These are phyloP conservation scores for Phaetusa simplex DNA, from an alignment of 2,113 vertebrate genomes.

Conservation along the genomic window DNA sequence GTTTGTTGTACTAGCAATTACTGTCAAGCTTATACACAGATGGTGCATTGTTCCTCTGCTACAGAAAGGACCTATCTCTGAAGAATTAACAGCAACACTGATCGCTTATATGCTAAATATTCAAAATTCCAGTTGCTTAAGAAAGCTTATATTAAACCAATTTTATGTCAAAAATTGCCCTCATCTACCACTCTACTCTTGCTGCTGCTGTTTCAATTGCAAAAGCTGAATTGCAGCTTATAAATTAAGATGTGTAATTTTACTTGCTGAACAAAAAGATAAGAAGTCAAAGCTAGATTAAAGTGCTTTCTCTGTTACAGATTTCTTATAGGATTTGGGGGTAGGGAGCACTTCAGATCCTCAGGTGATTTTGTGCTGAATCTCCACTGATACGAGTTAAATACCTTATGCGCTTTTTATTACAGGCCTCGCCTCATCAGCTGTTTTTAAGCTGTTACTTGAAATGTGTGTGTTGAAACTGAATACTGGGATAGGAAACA, in stretches of 20 bases:
- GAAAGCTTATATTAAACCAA: background rate
- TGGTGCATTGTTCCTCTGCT: background rate
- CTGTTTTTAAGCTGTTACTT: background rate
- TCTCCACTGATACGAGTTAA: background rate
- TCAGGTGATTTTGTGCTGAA: background rate
- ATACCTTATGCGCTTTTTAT: background rate
- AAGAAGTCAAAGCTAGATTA: background rate
- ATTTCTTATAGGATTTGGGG: background rate
- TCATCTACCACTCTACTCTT: background rate
- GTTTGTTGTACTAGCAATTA: constrained; percentile 23
- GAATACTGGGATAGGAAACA: background rate
- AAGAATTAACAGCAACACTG: constrained; percentile 17
- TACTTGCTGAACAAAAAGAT: background rate
- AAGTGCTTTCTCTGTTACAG: background rate
- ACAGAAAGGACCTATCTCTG: background rate
- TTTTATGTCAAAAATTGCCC: background rate
- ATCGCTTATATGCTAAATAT: constrained; percentile 6
- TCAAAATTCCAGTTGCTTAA: background rate
- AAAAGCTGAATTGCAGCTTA: background rate
- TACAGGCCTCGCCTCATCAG: background rate
- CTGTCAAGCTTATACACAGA: background rate
- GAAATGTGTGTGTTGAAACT: background rate
- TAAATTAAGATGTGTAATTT: background rate
- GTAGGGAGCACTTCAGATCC: background rate
- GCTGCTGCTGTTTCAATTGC: background rate